Base-by-base conservation (phyloP, 2,113 vertebrate species). In the Psephotus haematonotus region DNA sequence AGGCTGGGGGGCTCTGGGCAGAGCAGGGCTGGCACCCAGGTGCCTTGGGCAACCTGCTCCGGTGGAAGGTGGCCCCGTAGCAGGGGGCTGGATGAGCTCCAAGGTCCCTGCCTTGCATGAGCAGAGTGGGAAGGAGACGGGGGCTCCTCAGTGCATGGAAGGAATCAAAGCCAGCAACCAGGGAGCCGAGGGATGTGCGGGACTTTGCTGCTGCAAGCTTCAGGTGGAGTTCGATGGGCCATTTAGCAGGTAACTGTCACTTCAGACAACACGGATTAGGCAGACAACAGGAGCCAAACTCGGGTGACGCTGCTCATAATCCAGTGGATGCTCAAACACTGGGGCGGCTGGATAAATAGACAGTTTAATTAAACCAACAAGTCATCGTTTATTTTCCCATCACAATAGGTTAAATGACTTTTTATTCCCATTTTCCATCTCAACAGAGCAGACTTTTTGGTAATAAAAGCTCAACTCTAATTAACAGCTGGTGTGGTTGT, bases 331-430 rank as follows among this genome's bases (percentile, higher is more conserved):
- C 35, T 93, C 95, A 84, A 83, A 87, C 94, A 95, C 96, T 91
- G 39, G 37, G 39, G 95, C 93, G 79, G 95, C 97, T 98, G 96
- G 93, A 91, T 97, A 98, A 98, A 98, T 96, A 98, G 89, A 80
- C 83, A 85, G 18, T 90, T 95, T 92, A 94, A 96, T 95, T 92
- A 91, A 95, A 92, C 90, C 92, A 93, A 95, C 95, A 90, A 94
- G 92, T 76, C 92, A 77, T 93, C 92, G 68, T 97, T 94, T 97
- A 97, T 97, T 97, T 98, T 92, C 94, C 65, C 92, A 97, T 96
- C 96, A 98, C 97, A 96, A 98, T 97, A 94, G 96, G 92, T 94
- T 94, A 94, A 97, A 97, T 74, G 97, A 82, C 90, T 95, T 94
- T 94, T 90, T 86, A 57, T 93, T 93, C 87, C 91, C 86, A 69